Percentiles rank a stretch among this genome's conserved stretches.
Evolutionary conservation across 37 sponge, comb jelly and placozoan genomes (phyloP).

Genomic region (Aphrocallistes beatrix): DNA sequence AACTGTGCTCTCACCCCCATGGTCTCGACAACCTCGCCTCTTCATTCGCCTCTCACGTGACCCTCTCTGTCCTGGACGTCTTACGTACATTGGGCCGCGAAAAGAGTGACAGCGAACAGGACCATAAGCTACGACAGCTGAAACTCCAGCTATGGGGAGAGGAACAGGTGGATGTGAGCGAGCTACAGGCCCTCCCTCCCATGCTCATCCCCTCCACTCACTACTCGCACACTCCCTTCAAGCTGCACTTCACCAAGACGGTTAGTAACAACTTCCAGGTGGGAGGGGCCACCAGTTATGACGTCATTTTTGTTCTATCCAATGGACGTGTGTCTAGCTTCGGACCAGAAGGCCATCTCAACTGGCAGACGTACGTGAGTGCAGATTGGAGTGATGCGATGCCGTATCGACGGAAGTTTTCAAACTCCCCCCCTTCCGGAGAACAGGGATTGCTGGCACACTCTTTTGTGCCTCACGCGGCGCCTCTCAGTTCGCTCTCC

Average conservation of each 20-base stretch:
- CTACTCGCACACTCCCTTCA: slow-evolving; percentile 22
- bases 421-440: neutral
- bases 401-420: neutral
- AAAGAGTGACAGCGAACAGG: neutral
- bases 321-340: slow-evolving; percentile 78
- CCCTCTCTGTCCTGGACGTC: neutral
- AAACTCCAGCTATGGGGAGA: slow-evolving; percentile 8
- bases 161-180: neutral
- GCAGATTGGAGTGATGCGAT: neutral
- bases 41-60: neutral
- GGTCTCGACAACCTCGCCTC: neutral
- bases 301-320: slow-evolving; percentile 65
- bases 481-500: neutral
- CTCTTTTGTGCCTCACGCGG: neutral
- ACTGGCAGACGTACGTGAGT: slow-evolving; percentile 53
- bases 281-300: slow-evolving; percentile 33
- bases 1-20: neutral
- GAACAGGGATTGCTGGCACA: neutral
- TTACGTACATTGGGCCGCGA: neutral
- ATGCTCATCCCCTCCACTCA: neutral
- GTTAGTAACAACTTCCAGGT: slow-evolving; percentile 9
- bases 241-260: slow-evolving; percentile 30
- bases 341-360: slow-evolving; percentile 80
- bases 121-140: neutral
- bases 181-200: neutral